Conservation (phyloP, 2,888 invertebrate species). For the Agrochola circellaris region DNA sequence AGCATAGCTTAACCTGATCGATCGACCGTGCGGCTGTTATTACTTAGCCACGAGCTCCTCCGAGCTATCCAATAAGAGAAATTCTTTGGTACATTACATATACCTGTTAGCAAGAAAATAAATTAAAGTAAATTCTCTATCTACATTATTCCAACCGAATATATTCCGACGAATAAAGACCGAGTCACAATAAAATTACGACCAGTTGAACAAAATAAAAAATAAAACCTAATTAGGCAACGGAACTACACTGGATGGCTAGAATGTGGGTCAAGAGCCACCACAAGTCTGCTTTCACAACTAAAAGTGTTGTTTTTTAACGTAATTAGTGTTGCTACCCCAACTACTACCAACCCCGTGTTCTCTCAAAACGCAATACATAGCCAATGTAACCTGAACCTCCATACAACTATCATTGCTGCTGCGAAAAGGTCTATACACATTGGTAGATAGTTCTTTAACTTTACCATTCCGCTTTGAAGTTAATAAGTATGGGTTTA, state of each 20-base stretch:
- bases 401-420: neutral
- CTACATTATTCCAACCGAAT: constrained; percentile 28
- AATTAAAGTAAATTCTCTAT: neutral
- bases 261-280: constrained; percentile 76
- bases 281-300: constrained; percentile 73
- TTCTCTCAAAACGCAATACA: constrained; percentile 70
- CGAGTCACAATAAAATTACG: constrained; percentile 57
- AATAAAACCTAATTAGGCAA: constrained; percentile 59
- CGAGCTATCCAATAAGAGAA: neutral
- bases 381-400: constrained; percentile 64
- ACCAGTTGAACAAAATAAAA: constrained; percentile 35
- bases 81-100: no score
- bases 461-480: constrained; percentile 64
- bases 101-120: neutral
- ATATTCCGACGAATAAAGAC: constrained; percentile 37
- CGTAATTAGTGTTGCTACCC: constrained; percentile 85
- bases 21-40: no score
- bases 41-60: no score
- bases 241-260: constrained; percentile 48
- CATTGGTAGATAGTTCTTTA: constrained; percentile 53
- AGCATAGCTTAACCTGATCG: no score
- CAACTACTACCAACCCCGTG: constrained; percentile 71
- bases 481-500: constrained; percentile 63
- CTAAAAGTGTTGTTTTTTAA: constrained; percentile 84
- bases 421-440: constrained; percentile 41